These are phyloP conservation scores for Piliocolobus tephrosceles DNA, from an alignment of 2,113 vertebrate species.

Conservation along the genomic window DNA sequence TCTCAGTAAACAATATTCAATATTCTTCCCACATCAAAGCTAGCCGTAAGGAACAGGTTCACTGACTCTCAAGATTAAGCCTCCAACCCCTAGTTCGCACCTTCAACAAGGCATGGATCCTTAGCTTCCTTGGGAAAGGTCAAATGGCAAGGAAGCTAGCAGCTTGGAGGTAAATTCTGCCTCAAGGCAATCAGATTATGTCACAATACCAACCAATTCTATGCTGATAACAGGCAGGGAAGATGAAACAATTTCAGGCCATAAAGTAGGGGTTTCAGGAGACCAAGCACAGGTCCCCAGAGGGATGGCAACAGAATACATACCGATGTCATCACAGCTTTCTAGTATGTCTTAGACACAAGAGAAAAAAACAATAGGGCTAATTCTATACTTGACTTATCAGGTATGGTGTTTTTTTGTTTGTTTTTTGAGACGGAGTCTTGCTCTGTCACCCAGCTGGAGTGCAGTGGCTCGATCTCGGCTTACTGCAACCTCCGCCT, in stretches of 20 bases:
- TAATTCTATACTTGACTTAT: conserved; percentile 19
- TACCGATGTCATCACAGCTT: background rate
- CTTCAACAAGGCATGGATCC: conserved; percentile 29
- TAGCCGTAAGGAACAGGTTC: background rate
- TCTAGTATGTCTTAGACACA: background rate
- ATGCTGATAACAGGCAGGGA: background rate
- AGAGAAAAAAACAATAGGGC: background rate
- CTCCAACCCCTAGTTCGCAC: conserved; percentile 7
- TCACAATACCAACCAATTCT: conserved; percentile 70
- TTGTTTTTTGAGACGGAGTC: no score
- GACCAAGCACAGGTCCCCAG: background rate
- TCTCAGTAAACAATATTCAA: conserved; percentile 47
- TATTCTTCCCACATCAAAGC: conserved; percentile 16
- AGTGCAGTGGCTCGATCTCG: no score
- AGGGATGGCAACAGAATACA: background rate
- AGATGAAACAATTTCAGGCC: background rate
- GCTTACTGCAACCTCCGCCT: no score
- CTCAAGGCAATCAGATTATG: conserved; percentile 35
- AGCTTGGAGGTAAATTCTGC: background rate
- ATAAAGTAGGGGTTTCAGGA: background rate
- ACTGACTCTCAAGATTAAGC: background rate
- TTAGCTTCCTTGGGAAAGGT: conserved; percentile 35
- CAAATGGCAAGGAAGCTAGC: conserved; percentile 20
- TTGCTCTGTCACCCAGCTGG: no score
- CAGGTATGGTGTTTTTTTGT: background rate